Evolutionary conservation across 1,140 invertebrate genomes (phyloP).

Genomic region (Drosophila novamexicana): DNA sequence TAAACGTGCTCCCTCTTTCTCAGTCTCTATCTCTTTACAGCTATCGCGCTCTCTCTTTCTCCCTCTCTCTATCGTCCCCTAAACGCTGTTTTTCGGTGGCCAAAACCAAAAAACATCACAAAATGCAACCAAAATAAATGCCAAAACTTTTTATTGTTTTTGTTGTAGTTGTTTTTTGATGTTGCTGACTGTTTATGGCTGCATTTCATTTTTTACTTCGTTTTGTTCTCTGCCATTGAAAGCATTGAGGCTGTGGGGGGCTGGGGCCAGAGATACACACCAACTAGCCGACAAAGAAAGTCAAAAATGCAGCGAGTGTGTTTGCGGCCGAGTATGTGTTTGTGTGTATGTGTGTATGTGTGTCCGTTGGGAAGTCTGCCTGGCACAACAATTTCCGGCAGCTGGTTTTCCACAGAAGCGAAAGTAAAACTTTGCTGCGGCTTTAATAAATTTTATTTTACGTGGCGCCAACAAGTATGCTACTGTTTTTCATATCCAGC

Average conservation of each 20-base stretch:
- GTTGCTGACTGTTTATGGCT: slow-evolving; percentile 17
- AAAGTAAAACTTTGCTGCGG: slow-evolving; percentile 49
- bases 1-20: too few relatives aligned
- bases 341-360: slow-evolving; percentile 1
- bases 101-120: slow-evolving; percentile 24
- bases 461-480: slow-evolving; percentile 36
- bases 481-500: slow-evolving; percentile 31
- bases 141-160: slow-evolving; percentile 38
- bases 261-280: slow-evolving; percentile 19
- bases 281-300: slow-evolving; percentile 32
- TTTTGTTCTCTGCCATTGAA: not conserved
- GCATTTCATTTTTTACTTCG: slow-evolving; percentile 15
- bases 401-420: slow-evolving; percentile 29
- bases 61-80: not conserved
- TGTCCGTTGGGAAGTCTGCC: slow-evolving; percentile 26
- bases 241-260: slow-evolving; percentile 31
- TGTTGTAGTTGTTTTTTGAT: slow-evolving; percentile 16
- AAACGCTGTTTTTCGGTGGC: slow-evolving; percentile 5
- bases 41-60: too few relatives aligned
- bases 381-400: slow-evolving; percentile 43
- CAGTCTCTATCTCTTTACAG: too few relatives aligned
- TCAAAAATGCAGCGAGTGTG: slow-evolving; percentile 30
- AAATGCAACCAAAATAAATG: slow-evolving; percentile 56
- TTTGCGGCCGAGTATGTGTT: not conserved
- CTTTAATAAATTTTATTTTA: slow-evolving; percentile 33